phyloP scores from a whole-genome alignment of 1,140 invertebrate species.

The Pseudomyrmex flavicornis region DNA sequence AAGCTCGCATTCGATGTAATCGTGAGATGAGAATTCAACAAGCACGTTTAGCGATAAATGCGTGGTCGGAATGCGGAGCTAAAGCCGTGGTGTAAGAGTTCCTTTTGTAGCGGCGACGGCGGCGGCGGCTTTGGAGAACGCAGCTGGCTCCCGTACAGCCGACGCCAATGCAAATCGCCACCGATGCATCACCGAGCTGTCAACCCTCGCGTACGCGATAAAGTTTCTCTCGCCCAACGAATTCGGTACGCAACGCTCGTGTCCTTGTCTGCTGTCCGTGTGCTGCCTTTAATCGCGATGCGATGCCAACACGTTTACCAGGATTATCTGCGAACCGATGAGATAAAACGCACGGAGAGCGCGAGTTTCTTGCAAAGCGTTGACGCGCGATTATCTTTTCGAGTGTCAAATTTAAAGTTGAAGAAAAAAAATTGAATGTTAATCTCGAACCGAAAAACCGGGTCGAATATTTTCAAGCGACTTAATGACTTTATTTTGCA shows the following conservation, averaged over 20 bases:
- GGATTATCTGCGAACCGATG: conserved; percentile 33
- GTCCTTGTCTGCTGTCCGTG: background rate
- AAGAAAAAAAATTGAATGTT: background rate
- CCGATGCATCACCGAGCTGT: conserved; percentile 77
- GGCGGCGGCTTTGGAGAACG: background rate
- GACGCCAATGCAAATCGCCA: conserved; percentile 77
- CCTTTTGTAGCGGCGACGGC: background rate
- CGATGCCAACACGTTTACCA: conserved; percentile 39
- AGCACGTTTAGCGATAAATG: conserved; percentile 19
- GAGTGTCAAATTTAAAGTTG: background rate
- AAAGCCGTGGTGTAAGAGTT: conserved; percentile 20
- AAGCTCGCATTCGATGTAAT: conserved; percentile 1
- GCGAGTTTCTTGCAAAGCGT: background rate
- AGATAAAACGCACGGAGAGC: conserved; percentile 31
- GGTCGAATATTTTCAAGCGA: background rate
- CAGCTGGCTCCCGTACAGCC: conserved; percentile 42
- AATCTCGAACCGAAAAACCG: background rate
- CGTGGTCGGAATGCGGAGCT: background rate
- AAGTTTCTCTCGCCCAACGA: conserved; percentile 74
- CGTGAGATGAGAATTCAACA: conserved; percentile 33
- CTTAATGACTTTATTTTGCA: too few species aligned
- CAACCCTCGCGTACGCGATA: conserved; percentile 76
- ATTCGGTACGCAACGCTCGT: conserved; percentile 55
- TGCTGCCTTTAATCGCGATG: background rate
- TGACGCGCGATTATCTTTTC: conserved; percentile 34